Percentiles rank a stretch among this genome's conserved stretches.
Evolutionary conservation across 2,113 vertebrate genomes (phyloP).

Genomic region (Raja brachyura): DNA sequence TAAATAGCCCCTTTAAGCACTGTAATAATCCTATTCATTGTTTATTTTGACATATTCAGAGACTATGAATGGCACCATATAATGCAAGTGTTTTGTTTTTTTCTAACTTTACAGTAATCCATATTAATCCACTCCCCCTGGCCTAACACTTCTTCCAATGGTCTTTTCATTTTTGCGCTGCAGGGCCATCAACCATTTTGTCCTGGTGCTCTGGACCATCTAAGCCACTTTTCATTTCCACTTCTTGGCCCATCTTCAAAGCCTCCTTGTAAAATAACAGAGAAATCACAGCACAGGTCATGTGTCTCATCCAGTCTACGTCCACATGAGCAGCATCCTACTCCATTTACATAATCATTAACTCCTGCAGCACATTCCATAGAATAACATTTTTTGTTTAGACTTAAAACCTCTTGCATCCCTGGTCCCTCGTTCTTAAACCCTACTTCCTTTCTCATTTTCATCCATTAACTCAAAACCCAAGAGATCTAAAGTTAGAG

Average conservation of each 20-base stretch:
- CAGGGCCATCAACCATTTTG: neutral
- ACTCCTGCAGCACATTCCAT: neutral
- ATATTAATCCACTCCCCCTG: neutral
- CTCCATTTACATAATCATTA: neutral
- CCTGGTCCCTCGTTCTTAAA: neutral
- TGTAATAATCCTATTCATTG: neutral
- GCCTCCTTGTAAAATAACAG: neutral
- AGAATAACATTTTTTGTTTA: neutral
- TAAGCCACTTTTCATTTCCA: conserved; percentile 6
- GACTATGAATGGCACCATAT: neutral
- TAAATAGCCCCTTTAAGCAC: too few relatives aligned
- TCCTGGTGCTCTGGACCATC: neutral
- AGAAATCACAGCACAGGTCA: neutral
- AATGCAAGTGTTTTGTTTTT: neutral
- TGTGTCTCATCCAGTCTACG: neutral
- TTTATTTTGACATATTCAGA: neutral
- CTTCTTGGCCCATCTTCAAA: neutral
- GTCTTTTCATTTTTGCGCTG: neutral
- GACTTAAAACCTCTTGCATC: neutral
- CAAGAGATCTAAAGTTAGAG: too few relatives aligned
- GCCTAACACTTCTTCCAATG: neutral
- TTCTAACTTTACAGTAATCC: neutral
- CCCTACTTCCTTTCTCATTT: neutral
- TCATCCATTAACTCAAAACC: neutral
- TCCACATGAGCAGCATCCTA: neutral